Conservation (phyloP, 2,113 vertebrate genomes). For the Tyto alba region DNA sequence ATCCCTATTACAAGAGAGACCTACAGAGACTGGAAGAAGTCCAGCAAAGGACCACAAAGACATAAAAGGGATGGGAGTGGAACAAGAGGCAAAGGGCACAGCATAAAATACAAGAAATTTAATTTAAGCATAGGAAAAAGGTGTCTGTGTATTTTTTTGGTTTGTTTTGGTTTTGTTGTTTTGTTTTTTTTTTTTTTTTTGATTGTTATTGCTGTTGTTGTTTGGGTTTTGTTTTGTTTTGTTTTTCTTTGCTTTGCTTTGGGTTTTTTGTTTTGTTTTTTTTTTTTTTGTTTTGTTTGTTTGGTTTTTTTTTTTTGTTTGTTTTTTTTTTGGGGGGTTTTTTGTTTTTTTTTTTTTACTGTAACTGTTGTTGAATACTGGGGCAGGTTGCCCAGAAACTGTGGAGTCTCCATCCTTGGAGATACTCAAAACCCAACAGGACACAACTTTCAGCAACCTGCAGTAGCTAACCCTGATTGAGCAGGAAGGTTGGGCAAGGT, state of each 20-base stretch:
- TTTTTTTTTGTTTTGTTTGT: too few species aligned
- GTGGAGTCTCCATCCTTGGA: neutral
- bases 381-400: neutral
- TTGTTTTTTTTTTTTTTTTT: neutral
- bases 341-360: neutral
- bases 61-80: neutral
- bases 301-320: too few species aligned
- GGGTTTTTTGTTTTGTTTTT: too few species aligned
- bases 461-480: neutral
- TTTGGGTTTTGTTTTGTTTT: neutral
- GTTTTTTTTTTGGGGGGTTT: too few species aligned
- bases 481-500: neutral
- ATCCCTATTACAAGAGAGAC: neutral
- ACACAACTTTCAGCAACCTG: neutral
- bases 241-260: too few species aligned
- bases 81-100: neutral
- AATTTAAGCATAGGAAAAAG: neutral
- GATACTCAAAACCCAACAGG: neutral
- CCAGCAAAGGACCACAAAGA: neutral
- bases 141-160: rapidly evolving
- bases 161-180: neutral
- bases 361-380: neutral
- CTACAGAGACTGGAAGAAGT: neutral
- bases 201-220: too few species aligned
- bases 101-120: neutral